These are phyloP conservation scores for Crenichthys baileyi DNA, from an alignment of 2,797 vertebrate genomes.

Conservation along the genomic window DNA sequence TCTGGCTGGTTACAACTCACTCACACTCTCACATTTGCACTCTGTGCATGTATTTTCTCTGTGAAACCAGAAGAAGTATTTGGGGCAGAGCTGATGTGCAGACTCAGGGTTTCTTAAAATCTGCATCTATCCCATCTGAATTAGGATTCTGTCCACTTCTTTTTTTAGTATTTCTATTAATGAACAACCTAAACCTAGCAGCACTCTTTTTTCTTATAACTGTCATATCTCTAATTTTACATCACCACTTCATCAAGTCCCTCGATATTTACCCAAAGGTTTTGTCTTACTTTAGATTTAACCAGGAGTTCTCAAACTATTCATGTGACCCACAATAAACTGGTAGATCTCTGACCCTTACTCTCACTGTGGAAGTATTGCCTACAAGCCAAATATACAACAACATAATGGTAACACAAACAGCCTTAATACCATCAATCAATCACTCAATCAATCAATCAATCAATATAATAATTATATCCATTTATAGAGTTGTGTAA, in stretches of 20 bases:
- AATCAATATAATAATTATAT: too few species aligned
- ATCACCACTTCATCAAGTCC: neutral
- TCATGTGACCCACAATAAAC: too few species aligned
- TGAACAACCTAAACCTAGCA: neutral
- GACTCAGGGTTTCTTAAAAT: constrained; percentile 1
- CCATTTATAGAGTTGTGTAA: too few species aligned
- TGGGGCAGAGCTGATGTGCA: neutral
- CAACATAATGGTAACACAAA: too few species aligned
- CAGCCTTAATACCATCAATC: too few species aligned
- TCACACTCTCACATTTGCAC: neutral
- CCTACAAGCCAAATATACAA: too few species aligned
- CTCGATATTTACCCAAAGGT: neutral
- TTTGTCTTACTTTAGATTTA: neutral
- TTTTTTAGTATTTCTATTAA: neutral
- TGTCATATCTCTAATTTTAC: neutral
- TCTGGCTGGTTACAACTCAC: constrained; percentile 58
- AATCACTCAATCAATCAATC: too few species aligned
- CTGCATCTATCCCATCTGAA: neutral
- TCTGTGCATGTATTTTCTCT: constrained; percentile 5
- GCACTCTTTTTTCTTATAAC: neutral
- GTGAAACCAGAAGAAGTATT: constrained; percentile 6
- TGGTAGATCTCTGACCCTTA: too few species aligned
- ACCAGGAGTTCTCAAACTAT: neutral
- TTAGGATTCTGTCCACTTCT: neutral
- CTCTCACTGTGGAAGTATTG: too few species aligned